Conservation (phyloP, 2,113 vertebrate species). For the Alces alces region DNA sequence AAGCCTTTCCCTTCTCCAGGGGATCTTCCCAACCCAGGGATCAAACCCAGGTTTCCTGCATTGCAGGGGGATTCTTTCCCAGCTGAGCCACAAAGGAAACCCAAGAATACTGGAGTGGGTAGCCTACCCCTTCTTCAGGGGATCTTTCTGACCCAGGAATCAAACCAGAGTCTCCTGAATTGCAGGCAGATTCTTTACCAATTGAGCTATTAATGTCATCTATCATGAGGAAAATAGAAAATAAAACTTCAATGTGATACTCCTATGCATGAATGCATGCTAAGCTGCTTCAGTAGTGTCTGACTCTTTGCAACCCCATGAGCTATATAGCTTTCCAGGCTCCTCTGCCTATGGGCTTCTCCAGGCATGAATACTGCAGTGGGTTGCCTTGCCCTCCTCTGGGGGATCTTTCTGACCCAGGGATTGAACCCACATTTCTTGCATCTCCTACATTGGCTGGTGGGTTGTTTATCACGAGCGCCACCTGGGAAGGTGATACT, state of each 20-base stretch:
- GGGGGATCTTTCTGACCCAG: not conserved
- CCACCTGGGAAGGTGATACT: not conserved
- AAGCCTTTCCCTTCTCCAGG: no score
- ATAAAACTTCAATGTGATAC: not conserved
- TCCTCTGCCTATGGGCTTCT: not conserved
- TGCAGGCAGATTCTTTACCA: not conserved
- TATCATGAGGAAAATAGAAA: not conserved
- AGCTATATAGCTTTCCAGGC: not conserved
- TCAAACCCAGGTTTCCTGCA: no score
- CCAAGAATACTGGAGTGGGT: no score
- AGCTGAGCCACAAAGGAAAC: no score
- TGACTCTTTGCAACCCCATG: not conserved
- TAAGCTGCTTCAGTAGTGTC: not conserved
- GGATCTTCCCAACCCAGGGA: no score
- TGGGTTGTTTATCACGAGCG: not conserved
- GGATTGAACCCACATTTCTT: not conserved
- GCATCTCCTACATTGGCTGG: not conserved
- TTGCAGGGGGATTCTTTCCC: no score
- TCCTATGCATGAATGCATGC: not conserved
- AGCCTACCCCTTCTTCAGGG: not conserved
- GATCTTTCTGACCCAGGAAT: not conserved
- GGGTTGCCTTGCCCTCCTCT: not conserved
- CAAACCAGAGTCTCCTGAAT: not conserved
- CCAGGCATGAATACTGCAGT: not conserved
- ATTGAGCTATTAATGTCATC: not conserved